Conservation (phyloP, 1,140 invertebrate genomes). For the Drosophila pectinifera region DNA sequence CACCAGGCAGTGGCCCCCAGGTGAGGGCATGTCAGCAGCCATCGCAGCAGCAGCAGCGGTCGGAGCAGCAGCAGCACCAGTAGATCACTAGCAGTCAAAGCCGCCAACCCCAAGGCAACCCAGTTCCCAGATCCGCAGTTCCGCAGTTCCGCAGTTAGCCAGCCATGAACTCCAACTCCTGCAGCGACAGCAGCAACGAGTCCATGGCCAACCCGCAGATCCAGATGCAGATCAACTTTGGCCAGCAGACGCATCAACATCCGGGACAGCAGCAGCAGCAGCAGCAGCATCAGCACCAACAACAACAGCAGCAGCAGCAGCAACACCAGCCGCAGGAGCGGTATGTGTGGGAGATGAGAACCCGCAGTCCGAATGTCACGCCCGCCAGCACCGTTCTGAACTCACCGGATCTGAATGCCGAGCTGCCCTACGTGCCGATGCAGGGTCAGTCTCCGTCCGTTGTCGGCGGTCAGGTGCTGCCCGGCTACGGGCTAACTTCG, state of each 20-base stretch:
- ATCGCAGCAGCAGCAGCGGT: constrained; percentile 50
- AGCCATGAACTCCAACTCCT: constrained; percentile 72
- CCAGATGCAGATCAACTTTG: constrained; percentile 67
- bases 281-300: constrained; percentile 11
- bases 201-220: constrained; percentile 57
- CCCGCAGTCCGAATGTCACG: constrained; percentile 81
- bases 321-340: constrained; percentile 65
- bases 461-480: constrained; percentile 28
- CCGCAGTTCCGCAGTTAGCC: background rate
- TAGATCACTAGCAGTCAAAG: constrained; percentile 22
- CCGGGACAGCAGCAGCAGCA: constrained; percentile 1
- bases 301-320: constrained; percentile 1
- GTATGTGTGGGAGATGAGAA: constrained; percentile 84
- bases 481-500: constrained; percentile 9
- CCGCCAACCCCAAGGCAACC: background rate
- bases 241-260: constrained; percentile 19
- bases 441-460: constrained; percentile 47
- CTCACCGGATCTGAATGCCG: constrained; percentile 80
- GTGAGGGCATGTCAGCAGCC: constrained; percentile 65
- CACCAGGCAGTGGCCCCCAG: constrained; percentile 29
- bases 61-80: constrained; percentile 11
- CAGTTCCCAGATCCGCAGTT: background rate
- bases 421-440: constrained; percentile 61
- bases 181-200: constrained; percentile 72
- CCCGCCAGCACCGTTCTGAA: constrained; percentile 84